Conservation (phyloP, 2,888 invertebrate genomes). For the Pasiphila rectangulata region DNA sequence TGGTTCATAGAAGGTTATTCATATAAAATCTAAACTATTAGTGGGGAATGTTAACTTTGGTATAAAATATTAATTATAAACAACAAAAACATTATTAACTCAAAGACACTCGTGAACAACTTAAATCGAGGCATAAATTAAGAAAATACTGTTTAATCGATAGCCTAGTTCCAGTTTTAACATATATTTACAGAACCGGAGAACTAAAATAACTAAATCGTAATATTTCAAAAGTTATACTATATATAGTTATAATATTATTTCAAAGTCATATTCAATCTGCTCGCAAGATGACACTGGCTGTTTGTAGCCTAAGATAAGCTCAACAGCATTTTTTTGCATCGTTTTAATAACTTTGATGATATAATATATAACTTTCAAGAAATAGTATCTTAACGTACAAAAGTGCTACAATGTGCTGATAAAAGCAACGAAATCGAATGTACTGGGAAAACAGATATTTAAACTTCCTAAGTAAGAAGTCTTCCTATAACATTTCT, state of each 20-base stretch:
- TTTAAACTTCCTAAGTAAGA: conserved; percentile 18
- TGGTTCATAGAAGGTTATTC: conserved; percentile 40
- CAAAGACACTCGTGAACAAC: conserved; percentile 72
- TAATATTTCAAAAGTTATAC: conserved; percentile 29
- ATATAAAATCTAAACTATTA: conserved; percentile 71
- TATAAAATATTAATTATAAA: conserved; percentile 82
- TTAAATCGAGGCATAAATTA: conserved; percentile 77
- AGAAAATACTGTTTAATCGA: conserved; percentile 75
- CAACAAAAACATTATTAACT: conserved; percentile 75
- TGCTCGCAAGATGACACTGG: too few species aligned
- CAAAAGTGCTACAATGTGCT: not conserved
- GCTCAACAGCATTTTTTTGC: too few species aligned
- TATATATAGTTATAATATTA: conserved; percentile 34
- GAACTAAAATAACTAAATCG: conserved; percentile 47
- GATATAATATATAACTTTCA: not conserved
- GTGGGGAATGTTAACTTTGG: conserved; percentile 89
- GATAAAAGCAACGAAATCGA: conserved; percentile 1
- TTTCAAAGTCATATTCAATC: too few species aligned
- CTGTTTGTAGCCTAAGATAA: too few species aligned
- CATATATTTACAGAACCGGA: conserved; percentile 73
- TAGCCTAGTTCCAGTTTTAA: conserved; percentile 65
- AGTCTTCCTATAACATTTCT: conserved; percentile 27
- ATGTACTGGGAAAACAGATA: conserved; percentile 37
- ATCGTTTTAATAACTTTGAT: conserved; percentile 3
- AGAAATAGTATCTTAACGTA: not conserved